Evolutionary conservation across 2,113 vertebrate species (phyloP).

Genomic region (Camarhynchus parvulus): DNA sequence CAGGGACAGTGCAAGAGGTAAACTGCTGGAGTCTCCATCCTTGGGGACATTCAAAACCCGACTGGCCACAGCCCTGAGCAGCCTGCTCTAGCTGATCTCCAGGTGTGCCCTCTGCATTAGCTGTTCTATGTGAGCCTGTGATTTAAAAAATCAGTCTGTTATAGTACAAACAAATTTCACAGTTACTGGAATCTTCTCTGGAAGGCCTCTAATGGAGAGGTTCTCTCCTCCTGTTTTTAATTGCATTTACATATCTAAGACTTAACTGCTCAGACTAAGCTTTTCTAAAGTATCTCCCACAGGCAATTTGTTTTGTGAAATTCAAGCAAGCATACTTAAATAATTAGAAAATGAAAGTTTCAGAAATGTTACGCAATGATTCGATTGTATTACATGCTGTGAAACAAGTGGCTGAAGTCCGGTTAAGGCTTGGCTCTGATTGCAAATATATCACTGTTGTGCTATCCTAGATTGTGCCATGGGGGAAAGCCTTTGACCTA

Average conservation of each 20-base stretch:
- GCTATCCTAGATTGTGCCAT: not conserved
- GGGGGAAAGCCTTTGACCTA: not conserved
- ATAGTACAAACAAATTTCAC: not conserved
- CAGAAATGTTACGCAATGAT: not conserved
- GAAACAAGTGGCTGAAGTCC: not conserved
- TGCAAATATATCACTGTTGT: not conserved
- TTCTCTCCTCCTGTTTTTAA: not conserved
- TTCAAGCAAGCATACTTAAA: not conserved
- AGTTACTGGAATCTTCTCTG: not conserved
- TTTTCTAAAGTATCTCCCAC: not conserved
- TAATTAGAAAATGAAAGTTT: conserved; percentile 1
- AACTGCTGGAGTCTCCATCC: not conserved
- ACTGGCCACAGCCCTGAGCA: not conserved
- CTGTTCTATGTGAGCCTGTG: not conserved
- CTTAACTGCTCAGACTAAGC: not conserved
- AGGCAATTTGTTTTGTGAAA: not conserved
- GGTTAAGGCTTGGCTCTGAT: not conserved
- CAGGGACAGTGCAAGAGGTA: not conserved
- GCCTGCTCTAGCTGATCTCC: not conserved
- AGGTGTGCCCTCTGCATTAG: not conserved
- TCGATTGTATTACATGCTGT: not conserved
- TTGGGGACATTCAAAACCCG: not conserved
- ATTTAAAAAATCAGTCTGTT: not conserved
- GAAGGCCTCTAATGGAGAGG: not conserved
- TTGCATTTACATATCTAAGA: conserved; percentile 8